Percentiles rank a stretch among this genome's conserved stretches.
phyloP scores from a whole-genome alignment of 2,797 vertebrate genomes.

The Danio choprae region DNA sequence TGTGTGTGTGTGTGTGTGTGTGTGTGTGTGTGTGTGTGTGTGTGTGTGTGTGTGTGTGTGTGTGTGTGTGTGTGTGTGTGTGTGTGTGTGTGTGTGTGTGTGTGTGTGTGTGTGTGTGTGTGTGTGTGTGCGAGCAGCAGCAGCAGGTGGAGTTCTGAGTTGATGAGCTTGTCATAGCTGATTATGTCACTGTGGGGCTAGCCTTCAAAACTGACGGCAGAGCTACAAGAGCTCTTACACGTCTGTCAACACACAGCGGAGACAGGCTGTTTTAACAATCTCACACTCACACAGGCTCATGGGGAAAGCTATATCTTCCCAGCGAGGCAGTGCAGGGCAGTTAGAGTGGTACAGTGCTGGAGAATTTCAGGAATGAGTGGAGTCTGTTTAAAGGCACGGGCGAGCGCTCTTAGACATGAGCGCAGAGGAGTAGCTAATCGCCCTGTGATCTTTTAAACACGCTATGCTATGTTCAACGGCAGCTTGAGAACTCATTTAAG shows the following conservation, averaged over 20 bases:
- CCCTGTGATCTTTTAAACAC: constrained; percentile 65
- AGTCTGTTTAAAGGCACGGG: constrained; percentile 51
- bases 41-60: constrained; percentile 21
- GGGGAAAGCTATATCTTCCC: constrained; percentile 23
- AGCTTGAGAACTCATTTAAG: constrained; percentile 77
- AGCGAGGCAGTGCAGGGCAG: constrained; percentile 24
- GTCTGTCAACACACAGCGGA: constrained; percentile 50
- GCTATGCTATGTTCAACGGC: constrained; percentile 73
- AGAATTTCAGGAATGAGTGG: constrained; percentile 54
- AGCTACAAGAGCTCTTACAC: constrained; percentile 51
- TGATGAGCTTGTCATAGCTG: constrained; percentile 69
- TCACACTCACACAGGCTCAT: constrained; percentile 58
- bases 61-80: constrained; percentile 38
- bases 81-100: constrained; percentile 12
- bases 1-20: constrained; percentile 40
- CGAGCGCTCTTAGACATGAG: constrained; percentile 43
- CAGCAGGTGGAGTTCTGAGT: constrained; percentile 61
- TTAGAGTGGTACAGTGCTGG: constrained; percentile 24
- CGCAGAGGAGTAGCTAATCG: constrained; percentile 57
- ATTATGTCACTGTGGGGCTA: constrained; percentile 66
- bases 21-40: constrained; percentile 29
- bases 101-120: constrained; percentile 33
- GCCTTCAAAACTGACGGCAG: constrained; percentile 59
- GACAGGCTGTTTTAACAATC: constrained; percentile 63
- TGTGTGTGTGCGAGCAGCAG: no score